Percentiles rank a stretch among this genome's conserved stretches.
phyloP scores from a whole-genome alignment of 2,113 vertebrate species.

The Leptocoma aspasia region DNA sequence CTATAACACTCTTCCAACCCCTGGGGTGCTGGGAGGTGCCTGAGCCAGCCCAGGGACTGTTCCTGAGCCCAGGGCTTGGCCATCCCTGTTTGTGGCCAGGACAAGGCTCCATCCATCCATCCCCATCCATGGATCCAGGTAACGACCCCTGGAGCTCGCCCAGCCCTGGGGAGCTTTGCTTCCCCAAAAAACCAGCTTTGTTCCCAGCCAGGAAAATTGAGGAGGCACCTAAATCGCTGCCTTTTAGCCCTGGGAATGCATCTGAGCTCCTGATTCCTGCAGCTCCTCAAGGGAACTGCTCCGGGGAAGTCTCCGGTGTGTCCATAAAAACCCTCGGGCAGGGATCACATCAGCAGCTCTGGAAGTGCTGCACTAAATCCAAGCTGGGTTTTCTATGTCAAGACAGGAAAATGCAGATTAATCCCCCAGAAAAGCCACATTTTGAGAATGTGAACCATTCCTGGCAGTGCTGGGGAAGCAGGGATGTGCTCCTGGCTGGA shows the following conservation, averaged over 20 bases:
- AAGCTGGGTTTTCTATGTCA: neutral
- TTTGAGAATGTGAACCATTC: neutral
- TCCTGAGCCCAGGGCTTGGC: neutral
- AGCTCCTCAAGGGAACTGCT: neutral
- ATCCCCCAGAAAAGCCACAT: neutral
- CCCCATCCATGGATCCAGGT: neutral
- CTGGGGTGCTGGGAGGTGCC: rapidly evolving
- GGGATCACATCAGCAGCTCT: neutral
- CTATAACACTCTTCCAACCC: rapidly evolving
- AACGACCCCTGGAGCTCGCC: neutral
- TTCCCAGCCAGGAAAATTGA: neutral
- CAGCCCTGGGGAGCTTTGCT: neutral
- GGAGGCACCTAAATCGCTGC: neutral
- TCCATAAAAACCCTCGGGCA: neutral
- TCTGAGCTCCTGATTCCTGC: neutral
- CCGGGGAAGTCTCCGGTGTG: neutral
- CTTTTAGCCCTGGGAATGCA: neutral
- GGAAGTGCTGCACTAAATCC: neutral
- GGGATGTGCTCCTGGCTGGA: neutral
- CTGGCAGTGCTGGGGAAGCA: neutral
- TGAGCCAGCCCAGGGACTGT: neutral
- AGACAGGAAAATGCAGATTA: neutral
- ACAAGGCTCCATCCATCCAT: neutral
- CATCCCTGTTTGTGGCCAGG: neutral
- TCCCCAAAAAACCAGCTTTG: slow-evolving; percentile 34